These are phyloP conservation scores for Buathra laborator DNA, from an alignment of 2,888 invertebrate genomes.

Conservation along the genomic window DNA sequence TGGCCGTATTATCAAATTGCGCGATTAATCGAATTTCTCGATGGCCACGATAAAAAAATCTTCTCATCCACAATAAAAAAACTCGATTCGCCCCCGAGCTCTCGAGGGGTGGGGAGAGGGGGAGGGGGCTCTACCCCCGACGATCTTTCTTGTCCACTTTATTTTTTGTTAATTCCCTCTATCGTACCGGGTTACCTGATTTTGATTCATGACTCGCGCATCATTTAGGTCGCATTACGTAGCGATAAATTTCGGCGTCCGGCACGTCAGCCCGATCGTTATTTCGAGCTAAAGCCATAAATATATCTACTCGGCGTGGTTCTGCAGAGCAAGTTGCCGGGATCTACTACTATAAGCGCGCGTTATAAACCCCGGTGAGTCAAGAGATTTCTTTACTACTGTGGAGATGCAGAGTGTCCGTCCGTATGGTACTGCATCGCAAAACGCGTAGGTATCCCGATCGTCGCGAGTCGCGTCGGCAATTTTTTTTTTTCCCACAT, in stretches of 20 bases:
- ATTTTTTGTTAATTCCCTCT: conserved; percentile 57
- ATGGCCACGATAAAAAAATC: conserved; percentile 23
- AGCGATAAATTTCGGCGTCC: conserved; percentile 76
- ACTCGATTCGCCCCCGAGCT: conserved; percentile 18
- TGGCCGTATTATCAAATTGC: conserved; percentile 66
- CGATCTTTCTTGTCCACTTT: conserved; percentile 21
- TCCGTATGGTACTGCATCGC: conserved; percentile 38
- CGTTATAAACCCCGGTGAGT: conserved; percentile 6
- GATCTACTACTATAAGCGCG: conserved; percentile 59
- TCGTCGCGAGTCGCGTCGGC: conserved; percentile 52
- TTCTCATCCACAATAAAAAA: conserved; percentile 11
- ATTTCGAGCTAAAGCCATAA: conserved; percentile 72
- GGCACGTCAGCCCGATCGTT: conserved; percentile 72
- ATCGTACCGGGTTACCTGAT: conserved; percentile 67
- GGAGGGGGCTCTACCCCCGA: neutral
- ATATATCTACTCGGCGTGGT: conserved; percentile 69
- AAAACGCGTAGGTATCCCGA: conserved; percentile 71
- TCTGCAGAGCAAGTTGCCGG: conserved; percentile 32
- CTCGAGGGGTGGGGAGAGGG: neutral
- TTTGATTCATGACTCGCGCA: conserved; percentile 78
- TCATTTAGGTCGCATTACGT: conserved; percentile 78
- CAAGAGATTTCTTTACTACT: conserved; percentile 52
- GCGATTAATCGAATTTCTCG: conserved; percentile 61
- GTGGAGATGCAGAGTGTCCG: conserved; percentile 44
- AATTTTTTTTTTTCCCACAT: conserved; percentile 47